Evolutionary conservation across 2,888 invertebrate species (phyloP), one percentile per base, ranked within the genome.

Genomic region (Drosophila cracens): DNA sequence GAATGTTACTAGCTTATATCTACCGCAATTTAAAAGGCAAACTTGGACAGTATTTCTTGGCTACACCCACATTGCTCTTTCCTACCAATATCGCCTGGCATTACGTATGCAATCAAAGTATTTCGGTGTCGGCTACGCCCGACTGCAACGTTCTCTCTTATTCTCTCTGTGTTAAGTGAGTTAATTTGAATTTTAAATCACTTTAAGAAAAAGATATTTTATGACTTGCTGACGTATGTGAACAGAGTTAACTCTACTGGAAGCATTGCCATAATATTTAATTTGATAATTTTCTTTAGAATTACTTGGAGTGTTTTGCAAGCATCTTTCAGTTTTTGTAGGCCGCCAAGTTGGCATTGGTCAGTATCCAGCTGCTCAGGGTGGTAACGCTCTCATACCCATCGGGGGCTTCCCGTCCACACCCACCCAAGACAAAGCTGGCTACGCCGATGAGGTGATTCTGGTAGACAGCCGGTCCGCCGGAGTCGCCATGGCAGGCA

Each of bases 401-500:
- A 84, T 93, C 93, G 21, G 93, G 92, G 0, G 76, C 75, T 4
- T 62, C 64, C 0, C 79, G 77, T 0, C 91, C 93, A 64, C 93
- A 93, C 21, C 76, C 75, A 21, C 83, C 85, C 4, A 90, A 52
- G 13, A 91, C 81, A 61, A 91, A 93, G 48, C 91, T 92, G 58
- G 92, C 88, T 29, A 93, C 79, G 57, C 93, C 93, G 13, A 91
- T 88, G 31, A 93, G 70, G 29, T 70, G 67, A 0, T 78, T 81
- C 0, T 82, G 70, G 34, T 89, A 90, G 36, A 89, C 79, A n/a
- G 92, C 92, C n/a, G 92, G 92, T 13, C 93, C 92, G 38, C 93
- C 93, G 3, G 92, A 92, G 66, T 93, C 92, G 13, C 92, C 93
- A 33, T 86, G 81, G 54, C 93, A 93, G 33, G 89, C 91, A 10